Evolutionary conservation across 2,888 invertebrate species (phyloP).

Genomic region (Megalurothrips usitatus): DNA sequence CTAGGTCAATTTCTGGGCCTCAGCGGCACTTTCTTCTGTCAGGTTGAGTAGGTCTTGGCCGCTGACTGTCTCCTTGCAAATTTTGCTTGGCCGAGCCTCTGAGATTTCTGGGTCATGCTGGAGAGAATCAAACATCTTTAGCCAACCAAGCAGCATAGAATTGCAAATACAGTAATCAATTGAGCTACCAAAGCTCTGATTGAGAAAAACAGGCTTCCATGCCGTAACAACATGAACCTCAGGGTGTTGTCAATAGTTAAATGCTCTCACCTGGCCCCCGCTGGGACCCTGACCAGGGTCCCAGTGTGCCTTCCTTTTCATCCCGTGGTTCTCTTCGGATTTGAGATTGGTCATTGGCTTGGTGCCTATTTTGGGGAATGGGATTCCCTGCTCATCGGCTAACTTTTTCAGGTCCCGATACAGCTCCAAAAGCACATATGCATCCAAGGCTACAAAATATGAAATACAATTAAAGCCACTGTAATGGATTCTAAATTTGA

Average conservation of each 20-base stretch:
- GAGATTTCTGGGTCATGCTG: too few relatives aligned
- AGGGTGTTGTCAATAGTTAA: not conserved
- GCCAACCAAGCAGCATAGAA: too few relatives aligned
- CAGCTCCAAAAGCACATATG: slow-evolving; percentile 76
- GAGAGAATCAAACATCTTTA: too few relatives aligned
- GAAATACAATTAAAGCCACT: not conserved
- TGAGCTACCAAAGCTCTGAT: too few relatives aligned
- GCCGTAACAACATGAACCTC: too few relatives aligned
- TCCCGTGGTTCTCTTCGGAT: slow-evolving; percentile 41
- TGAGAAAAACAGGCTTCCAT: too few relatives aligned
- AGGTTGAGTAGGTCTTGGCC: too few relatives aligned
- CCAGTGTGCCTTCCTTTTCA: slow-evolving; percentile 37
- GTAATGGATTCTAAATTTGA: not conserved
- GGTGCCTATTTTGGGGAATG: slow-evolving; percentile 61
- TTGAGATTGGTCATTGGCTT: slow-evolving; percentile 45
- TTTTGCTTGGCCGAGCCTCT: too few relatives aligned
- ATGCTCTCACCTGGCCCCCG: not conserved
- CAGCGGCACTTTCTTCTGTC: too few relatives aligned
- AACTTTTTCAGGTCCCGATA: slow-evolving; percentile 60
- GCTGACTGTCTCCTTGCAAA: too few relatives aligned
- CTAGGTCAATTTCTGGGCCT: too few relatives aligned
- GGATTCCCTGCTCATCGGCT: slow-evolving; percentile 51
- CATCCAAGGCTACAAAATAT: slow-evolving; percentile 66
- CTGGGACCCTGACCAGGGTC: slow-evolving; percentile 28
- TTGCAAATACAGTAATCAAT: too few relatives aligned